A percentile compares a stretch with the other conserved stretches of the same genome.
These are phyloP conservation scores for Amphimallon solstitiale DNA, from an alignment of 2,888 invertebrate genomes.

Conservation along the genomic window DNA sequence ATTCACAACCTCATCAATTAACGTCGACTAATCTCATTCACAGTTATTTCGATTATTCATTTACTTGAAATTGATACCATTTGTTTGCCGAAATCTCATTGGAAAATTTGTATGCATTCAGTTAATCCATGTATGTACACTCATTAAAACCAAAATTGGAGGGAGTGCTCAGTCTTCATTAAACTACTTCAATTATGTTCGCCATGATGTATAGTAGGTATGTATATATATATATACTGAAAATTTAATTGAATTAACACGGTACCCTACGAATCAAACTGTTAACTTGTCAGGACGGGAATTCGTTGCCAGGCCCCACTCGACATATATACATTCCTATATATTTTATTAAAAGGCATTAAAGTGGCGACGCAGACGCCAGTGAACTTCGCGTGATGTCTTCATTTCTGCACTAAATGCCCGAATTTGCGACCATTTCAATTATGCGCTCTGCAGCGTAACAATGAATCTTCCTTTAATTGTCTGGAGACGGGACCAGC, in stretches of 20 bases:
- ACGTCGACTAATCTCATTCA: no score
- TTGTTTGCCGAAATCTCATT: no score
- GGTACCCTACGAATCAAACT: slow-evolving; percentile 15
- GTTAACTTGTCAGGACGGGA: slow-evolving; percentile 15
- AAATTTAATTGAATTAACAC: slow-evolving; percentile 34
- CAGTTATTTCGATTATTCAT: no score
- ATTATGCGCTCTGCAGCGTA: slow-evolving; percentile 53
- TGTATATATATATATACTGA: not conserved
- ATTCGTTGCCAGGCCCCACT: not conserved
- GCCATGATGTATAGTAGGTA: no score
- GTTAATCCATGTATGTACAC: no score
- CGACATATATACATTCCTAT: slow-evolving; percentile 11
- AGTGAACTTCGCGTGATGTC: slow-evolving; percentile 43
- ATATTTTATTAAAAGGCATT: slow-evolving; percentile 33
- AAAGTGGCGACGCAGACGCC: slow-evolving; percentile 34
- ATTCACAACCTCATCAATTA: no score
- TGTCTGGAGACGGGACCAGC: slow-evolving; percentile 49
- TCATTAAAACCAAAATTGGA: no score
- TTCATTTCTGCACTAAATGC: slow-evolving; percentile 46
- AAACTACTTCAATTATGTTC: no score
- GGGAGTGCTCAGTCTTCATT: no score
- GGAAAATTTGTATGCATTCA: no score
- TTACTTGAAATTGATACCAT: no score
- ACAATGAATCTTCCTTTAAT: slow-evolving; percentile 55
- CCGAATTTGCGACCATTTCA: slow-evolving; percentile 50